Evolutionary conservation across 2,888 invertebrate species (phyloP), one percentile per base, ranked within the genome.

Genomic region (Athalia rosae): DNA sequence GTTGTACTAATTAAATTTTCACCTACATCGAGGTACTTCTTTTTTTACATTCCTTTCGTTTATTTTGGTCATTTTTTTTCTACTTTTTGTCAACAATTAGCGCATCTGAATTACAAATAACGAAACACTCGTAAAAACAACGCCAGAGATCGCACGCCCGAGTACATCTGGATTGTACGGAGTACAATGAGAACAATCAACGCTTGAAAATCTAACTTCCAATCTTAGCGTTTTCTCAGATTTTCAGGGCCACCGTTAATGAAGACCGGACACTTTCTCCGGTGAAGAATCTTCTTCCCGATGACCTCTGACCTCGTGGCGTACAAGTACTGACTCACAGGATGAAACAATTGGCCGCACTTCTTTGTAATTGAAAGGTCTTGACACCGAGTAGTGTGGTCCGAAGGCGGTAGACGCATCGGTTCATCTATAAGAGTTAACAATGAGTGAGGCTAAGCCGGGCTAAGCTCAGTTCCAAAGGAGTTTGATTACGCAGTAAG

Each of bases 301-400:
- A 63, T 76, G 79, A 76, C 69, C 78, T 62, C 76, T 81, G 84
- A 84, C 83, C 81, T 76, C 28, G 28, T 28, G 28, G 76, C 77
- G 78, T 79, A 63, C 80, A 84, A 84, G 85, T 82, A 62, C 15
- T 87, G 86, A 86, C 81, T 82, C 81, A 81, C 84, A 85, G 85
- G 85, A 86, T 85, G 84, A 82, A 82, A 84, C 85, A 87, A 88
- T 88, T 87, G 87, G 83, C 81, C 83, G 80, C 81, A 79, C 79
- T 83, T 85, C 85, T 84, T 85, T 79, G 83, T 83, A 81, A 80
- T 84, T 83, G 83, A 86, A 84, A 85, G 85, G 84, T 83, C 86
- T 84, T 81, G 84, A 84, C 83, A 79, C 79, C 66, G 76, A 61
- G 74, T 61, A 28, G 6, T 58, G 48, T 43, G 41, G 71, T 47